Evolutionary conservation across 2,888 invertebrate genomes (phyloP), one percentile per base, ranked within the genome.

Genomic region (Ptychoptera contaminata): DNA sequence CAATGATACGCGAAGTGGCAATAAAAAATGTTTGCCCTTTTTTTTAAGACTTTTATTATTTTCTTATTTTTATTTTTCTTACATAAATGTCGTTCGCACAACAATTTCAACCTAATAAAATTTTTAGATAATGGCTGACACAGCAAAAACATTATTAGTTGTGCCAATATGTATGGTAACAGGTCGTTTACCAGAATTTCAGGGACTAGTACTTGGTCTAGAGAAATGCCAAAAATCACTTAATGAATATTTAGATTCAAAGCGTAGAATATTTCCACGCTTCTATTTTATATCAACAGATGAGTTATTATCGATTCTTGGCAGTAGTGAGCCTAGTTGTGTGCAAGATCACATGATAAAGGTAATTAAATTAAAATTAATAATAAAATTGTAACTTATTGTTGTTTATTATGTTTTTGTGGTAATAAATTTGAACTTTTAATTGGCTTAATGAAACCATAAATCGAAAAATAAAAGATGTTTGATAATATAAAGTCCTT

Each of bases 221-320:
- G 92, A 93, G 59, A 79, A 74, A 61, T 92, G 92, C 62, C 91
- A 91, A 63, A 92, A 92, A 61, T 90, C 91, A 0, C 67, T 93
- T 44, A 86, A 86, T 56, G 87, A 91, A 58, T 93, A 92, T 61
- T 68, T 93, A 50, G 88, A 88, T 61, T 78, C 82, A 0, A 92
- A 92, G 64, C 70, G 93, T 40, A 76, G 84, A 48, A 75, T 86
- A 49, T 93, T 92, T 62, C 88, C 93, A 2, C 67, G 93, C 42
- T 93, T 93, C 67, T 92, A 85, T 67, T 93, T 93, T 63, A 85
- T 93, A 57, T 92, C 92, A 3, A 92, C 92, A 29, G 91, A 92
- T 56, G 93, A 93, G 61, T 63, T 93, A 51, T 70, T 94, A 8
- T 83, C 86, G 2, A 87, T 93, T 53, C 72, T 93, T 42, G 92